Percentiles rank a stretch among this genome's conserved stretches.
Conservation (phyloP, 2,113 vertebrate genomes). For the Etia nguti region DNA sequence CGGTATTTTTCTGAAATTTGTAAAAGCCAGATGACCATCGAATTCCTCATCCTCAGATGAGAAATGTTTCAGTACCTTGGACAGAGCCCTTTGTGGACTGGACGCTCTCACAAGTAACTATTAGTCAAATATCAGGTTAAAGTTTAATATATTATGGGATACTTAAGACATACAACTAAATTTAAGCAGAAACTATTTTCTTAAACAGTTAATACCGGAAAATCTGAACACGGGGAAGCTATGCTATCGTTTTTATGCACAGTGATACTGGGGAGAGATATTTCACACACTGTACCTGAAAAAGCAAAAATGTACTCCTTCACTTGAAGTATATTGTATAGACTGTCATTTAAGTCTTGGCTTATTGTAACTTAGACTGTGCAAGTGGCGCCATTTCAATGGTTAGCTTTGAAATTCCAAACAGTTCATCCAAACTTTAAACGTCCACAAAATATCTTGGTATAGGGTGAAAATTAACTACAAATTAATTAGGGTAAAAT, state of each 20-base stretch:
- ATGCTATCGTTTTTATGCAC: neutral
- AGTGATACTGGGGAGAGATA: neutral
- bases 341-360: neutral
- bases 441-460: neutral
- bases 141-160: neutral
- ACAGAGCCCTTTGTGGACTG: neutral
- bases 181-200: neutral
- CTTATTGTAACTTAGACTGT: neutral
- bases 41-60: neutral
- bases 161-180: neutral
- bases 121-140: neutral
- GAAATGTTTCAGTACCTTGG: constrained; percentile 28
- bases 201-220: neutral
- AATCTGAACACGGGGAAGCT: neutral
- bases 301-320: neutral
- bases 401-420: neutral
- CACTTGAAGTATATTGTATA: neutral
- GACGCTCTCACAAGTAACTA: neutral
- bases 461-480: neutral
- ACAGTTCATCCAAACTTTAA: neutral
- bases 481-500: neutral
- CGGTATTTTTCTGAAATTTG: neutral
- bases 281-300: neutral
- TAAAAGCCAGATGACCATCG: neutral
- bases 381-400: neutral